A percentile compares a stretch with the other conserved stretches of the same genome.
phyloP scores from a whole-genome alignment of 1,140 invertebrate genomes.

The Penaeus chinensis region DNA sequence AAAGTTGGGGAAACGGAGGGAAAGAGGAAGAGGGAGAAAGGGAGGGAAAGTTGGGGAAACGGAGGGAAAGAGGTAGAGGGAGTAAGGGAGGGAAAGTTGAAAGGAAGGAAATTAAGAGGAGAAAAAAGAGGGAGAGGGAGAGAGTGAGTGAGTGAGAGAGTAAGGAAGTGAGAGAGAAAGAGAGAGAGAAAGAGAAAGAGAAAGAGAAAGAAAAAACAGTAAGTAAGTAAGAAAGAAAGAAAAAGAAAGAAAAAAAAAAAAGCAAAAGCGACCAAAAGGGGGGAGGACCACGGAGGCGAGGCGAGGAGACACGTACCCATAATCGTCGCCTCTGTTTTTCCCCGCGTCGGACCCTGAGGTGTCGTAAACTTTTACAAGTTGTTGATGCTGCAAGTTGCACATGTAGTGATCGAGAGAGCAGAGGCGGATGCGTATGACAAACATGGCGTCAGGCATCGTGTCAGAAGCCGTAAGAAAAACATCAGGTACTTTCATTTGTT shows the following conservation, averaged over 20 bases:
- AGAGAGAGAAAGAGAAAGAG: background rate
- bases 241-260: too few relatives aligned
- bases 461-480: too few relatives aligned
- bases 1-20: background rate
- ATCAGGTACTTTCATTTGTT: too few relatives aligned
- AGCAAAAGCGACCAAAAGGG: background rate
- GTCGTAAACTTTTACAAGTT: too few relatives aligned
- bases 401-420: too few relatives aligned
- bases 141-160: conserved; percentile 12
- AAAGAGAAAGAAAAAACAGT: background rate
- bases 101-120: conserved; percentile 1
- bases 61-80: background rate
- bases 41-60: background rate
- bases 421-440: too few relatives aligned
- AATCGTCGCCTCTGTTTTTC: too few relatives aligned
- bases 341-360: too few relatives aligned
- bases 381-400: too few relatives aligned
- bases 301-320: background rate
- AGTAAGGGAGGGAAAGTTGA: conserved; percentile 8
- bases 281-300: conserved; percentile 1
- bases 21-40: background rate
- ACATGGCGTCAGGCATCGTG: too few relatives aligned
- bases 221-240: too few relatives aligned
- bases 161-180: background rate
- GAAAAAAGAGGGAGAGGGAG: conserved; percentile 6